Evolutionary conservation across 2,888 invertebrate species (phyloP), one percentile per base, ranked within the genome.

Genomic region (Limnephilus lunatus): DNA sequence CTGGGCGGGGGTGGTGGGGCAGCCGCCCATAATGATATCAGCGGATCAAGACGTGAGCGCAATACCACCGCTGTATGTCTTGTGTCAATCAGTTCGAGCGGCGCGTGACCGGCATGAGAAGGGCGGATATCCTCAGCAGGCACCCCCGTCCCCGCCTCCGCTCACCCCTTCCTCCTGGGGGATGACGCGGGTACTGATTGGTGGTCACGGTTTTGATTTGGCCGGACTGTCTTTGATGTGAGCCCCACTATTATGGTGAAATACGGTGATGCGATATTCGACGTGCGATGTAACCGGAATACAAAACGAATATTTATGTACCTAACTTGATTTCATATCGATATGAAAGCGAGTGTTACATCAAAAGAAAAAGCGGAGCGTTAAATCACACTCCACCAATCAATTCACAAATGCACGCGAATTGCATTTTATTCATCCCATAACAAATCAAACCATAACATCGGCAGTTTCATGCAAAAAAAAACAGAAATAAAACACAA

Each of bases 31-130:
- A 93, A 93, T 93, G 93, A 93, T 93, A 93, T 93, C 93, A 93
- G 92, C 93, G 93, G 93, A 93, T 93, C 93, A 93, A 93, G 95
- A 96, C 96, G 96, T 96, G 96, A 95, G 95, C 94, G 94, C 96
- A 95, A 96, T 96, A 94, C 89, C 91, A 81, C 86, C 93, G 90
- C 92, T 93, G 93, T 93, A 93, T 93, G 93, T 93, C 93, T 93
- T 92, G 93, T 93, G 93, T 93, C 93, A 93, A 93, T 93, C 93
- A 93, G 93, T 92, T 90, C 89, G 91, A 90, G 91, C 89, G 88
- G 93, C 92, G 92, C 93, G 93, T 93, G 93, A 93, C 93, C 93
- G 68, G 93, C 92, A 93, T 93, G 90, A 90, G 81, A 91, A 89
- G 80, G 39, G 81, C 81, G 44, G 91, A 30, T 48, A 30, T 30